Evolutionary conservation across 2,113 vertebrate genomes (phyloP), one percentile per base, ranked within the genome.

Genomic region (Misgurnus anguillicaudatus): DNA sequence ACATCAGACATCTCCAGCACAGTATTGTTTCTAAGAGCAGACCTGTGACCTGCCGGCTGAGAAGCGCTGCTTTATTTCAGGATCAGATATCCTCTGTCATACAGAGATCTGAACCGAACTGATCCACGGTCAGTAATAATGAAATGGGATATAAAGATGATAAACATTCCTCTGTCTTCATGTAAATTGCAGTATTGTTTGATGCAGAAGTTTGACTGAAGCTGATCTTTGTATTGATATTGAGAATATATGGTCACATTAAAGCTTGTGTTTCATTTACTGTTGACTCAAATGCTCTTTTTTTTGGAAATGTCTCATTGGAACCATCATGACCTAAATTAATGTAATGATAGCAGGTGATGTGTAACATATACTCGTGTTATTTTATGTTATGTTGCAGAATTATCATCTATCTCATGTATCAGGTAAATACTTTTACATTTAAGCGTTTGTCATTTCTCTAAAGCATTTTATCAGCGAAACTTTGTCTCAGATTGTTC

Each of bases 191-290:
- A 80, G 41, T 11, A 1, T 0, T 55, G 55, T 53, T 72, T 71
- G 48, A 80, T 82, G 57, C 24, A 31, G 89, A 84, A 81, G 60
- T 78, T 78, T 86, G 67, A 69, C 81, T 85, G 81, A 87, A 83
- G 69, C 79, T 74, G 84, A 88, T 88, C 86, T 90, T 90, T 90
- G 89, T 91, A 89, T 86, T 89, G 90, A 91, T 90, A 87, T 87
- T 83, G 83, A 87, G 72, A 88, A 86, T 82, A 82, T 89, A 90
- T 83, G 87, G 80, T 91, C 86, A 85, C 86, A 92, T 92, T 94
- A 92, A 94, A 93, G 86, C 89, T 82, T 91, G 91, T 92, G 90
- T 92, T 92, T 92, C 89, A 86, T 38, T n/a, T 24, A 61, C 47
- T 47, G 67, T 11, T 41, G 55, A 89, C 85, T 85, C n/a, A 71